Evolutionary conservation across 2,113 vertebrate genomes (phyloP), one percentile per base, ranked within the genome.

Genomic region (Thoracochromis brauschi): DNA sequence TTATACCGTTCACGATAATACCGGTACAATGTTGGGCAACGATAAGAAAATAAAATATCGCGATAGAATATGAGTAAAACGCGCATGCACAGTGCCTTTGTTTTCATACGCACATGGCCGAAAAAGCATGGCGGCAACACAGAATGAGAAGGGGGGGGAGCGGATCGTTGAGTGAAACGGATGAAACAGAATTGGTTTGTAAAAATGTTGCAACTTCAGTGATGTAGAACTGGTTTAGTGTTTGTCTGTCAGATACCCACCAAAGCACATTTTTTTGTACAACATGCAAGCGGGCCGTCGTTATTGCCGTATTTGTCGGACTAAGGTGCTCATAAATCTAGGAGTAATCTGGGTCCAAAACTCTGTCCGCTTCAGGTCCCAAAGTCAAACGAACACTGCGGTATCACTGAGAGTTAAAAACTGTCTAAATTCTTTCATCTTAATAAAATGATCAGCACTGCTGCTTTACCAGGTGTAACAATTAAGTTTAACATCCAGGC

Each of bases 61-160:
- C 4, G 1, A 8, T 29, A 57, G 24, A 29, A 16, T 16, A 57
- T 57, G 2, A 12, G 24, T 57, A 57, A 14, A 29, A 14, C 4
- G 1, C 0, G 0, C 7, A 26, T 57, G 54, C 12, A 4, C 24
- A 26, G 54, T 26, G 4, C 21, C 54, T 57, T 57, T 55, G 54
- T 55, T 55, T 55, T 26, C 54, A 55, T 55, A 55, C 1, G 12
- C 21, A 26, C 54, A 55, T 26, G 53, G 6, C 53, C 4, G 6
- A 55, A 55, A 55, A 24, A 55, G 53, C 53, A 55, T 7, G 21
- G 54, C 2, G 7, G 12, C 54, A 57, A 57, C 3, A 0, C 12
- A 57, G 21, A 57, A 57, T 26, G 7, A 24, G 53, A 55, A 4
- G 10, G n/a, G n/a, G 2, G 4, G 19, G 5, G 2, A 55, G 53